Evolutionary conservation across 2,113 vertebrate genomes (phyloP).

Genomic region (Anser cygnoides): DNA sequence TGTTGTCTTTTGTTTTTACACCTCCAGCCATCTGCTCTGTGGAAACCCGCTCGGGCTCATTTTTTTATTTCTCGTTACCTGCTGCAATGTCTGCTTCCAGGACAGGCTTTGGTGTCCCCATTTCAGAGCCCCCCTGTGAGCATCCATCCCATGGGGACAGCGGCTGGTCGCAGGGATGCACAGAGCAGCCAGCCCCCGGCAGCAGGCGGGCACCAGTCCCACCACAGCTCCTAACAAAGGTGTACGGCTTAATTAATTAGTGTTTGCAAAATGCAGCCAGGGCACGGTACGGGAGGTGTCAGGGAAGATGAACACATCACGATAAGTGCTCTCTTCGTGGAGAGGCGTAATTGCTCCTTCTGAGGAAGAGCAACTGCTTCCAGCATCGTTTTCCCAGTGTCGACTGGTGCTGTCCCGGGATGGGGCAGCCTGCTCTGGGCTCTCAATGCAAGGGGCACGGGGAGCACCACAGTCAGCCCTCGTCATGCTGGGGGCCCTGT

Average conservation of each 20-base stretch:
- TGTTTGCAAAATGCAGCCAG: conserved; percentile 20
- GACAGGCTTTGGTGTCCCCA: not conserved
- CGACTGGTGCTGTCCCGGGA: not conserved
- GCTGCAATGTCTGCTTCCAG: conserved; percentile 2
- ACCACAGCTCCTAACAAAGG: not conserved
- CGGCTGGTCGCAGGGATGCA: not conserved
- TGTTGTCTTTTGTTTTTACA: conserved; percentile 33
- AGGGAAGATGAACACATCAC: not conserved
- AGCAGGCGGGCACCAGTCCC: not conserved
- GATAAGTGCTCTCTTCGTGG: not conserved
- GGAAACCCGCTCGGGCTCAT: conserved; percentile 11
- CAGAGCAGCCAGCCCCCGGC: not conserved
- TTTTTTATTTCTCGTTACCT: conserved; percentile 33
- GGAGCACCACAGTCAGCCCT: not conserved
- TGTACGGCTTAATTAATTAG: conserved; percentile 57
- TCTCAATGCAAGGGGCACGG: rapidly evolving
- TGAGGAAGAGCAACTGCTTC: not conserved
- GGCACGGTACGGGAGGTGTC: not conserved
- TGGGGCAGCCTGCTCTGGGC: not conserved
- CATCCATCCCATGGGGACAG: not conserved
- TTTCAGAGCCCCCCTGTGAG: not conserved
- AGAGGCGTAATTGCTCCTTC: not conserved
- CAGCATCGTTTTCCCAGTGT: not conserved
- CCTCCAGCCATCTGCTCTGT: conserved; percentile 51
- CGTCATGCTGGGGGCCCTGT: not conserved